Evolutionary conservation across 2,797 vertebrate species (phyloP).

Genomic region (Avahi laniger): DNA sequence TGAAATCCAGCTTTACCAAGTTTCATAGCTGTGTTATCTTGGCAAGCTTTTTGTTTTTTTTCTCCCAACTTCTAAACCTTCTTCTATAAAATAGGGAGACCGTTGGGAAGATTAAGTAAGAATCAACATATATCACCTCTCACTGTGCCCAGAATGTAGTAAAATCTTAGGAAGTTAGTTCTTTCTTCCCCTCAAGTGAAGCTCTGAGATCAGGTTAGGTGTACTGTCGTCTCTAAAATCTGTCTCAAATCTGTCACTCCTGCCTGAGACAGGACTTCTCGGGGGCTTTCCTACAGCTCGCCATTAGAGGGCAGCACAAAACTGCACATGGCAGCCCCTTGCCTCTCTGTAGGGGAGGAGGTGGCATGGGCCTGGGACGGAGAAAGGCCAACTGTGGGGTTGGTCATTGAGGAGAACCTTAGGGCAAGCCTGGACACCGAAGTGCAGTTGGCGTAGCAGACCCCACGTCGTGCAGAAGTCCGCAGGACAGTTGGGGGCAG

Average conservation of each 20-base stretch:
- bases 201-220: background rate
- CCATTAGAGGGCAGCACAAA: conserved; percentile 63
- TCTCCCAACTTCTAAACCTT: background rate
- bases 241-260: background rate
- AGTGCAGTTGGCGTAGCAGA: background rate
- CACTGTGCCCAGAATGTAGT: background rate
- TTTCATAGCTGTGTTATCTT: background rate
- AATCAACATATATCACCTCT: background rate
- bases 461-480: background rate
- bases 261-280: background rate
- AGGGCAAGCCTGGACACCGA: background rate
- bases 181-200: background rate
- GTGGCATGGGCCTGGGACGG: background rate
- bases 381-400: background rate
- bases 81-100: background rate
- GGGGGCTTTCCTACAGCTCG: rapidly evolving
- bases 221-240: background rate
- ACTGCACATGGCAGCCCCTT: conserved; percentile 11
- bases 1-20: background rate
- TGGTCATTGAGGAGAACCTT: background rate
- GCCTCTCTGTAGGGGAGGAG: background rate
- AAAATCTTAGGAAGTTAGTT: background rate
- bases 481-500: background rate
- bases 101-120: background rate
- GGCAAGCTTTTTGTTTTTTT: background rate